A percentile compares a stretch with the other conserved stretches of the same genome.
Evolutionary conservation across 2,888 invertebrate genomes (phyloP).

Genomic region (Tenthredo livida): DNA sequence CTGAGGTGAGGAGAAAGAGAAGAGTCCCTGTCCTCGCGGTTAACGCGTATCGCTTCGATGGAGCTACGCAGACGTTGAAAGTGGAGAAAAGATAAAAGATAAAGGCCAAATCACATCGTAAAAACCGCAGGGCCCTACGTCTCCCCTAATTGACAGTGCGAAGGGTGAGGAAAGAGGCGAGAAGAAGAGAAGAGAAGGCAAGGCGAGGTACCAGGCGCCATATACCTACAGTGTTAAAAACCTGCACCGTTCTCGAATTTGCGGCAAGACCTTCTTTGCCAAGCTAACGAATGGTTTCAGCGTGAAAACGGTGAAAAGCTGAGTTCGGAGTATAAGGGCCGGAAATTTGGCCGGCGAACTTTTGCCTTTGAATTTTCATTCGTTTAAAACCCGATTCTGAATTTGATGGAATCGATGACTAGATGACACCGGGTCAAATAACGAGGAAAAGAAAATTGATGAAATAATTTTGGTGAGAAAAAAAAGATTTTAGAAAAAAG

Average conservation of each 20-base stretch:
- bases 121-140: conserved; percentile 65
- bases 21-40: conserved; percentile 24
- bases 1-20: conserved; percentile 4
- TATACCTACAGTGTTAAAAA: conserved; percentile 23
- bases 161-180: conserved; percentile 48
- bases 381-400: not conserved
- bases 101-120: conserved; percentile 63
- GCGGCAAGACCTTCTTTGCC: conserved; percentile 12
- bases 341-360: not conserved
- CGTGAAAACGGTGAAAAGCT: not conserved
- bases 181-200: conserved; percentile 27
- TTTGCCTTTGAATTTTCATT: not conserved
- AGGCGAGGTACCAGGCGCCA: not conserved
- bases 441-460: not conserved
- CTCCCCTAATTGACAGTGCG: conserved; percentile 71
- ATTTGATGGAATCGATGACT: not conserved
- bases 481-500: not conserved
- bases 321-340: not conserved
- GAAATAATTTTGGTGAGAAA: not conserved
- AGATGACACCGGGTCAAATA: not conserved
- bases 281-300: conserved; percentile 38
- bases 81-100: conserved; percentile 54
- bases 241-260: conserved; percentile 33
- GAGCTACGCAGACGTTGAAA: conserved; percentile 15
- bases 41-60: conserved; percentile 39